Percentiles rank a stretch among this genome's conserved stretches.
phyloP scores from a whole-genome alignment of 2,888 invertebrate genomes.

The Melanophora roralis region DNA sequence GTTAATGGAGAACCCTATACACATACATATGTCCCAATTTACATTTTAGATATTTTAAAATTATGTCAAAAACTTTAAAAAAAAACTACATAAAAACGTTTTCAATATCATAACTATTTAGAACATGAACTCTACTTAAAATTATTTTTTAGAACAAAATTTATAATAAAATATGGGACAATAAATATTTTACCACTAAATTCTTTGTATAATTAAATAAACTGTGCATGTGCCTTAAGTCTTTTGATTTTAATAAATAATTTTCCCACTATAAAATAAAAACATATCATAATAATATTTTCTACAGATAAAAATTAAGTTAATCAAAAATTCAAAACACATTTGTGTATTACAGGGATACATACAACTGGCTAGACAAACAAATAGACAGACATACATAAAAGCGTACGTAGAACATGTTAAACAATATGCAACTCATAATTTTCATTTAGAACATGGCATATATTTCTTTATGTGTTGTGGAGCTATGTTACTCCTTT shows the following conservation, averaged over 20 bases:
- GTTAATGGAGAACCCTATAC: no score
- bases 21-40: no score
- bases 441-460: conserved; percentile 58
- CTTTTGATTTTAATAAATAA: conserved; percentile 16
- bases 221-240: not conserved
- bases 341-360: not conserved
- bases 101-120: no score
- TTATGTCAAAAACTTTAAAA: no score
- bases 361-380: not conserved
- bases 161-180: no score
- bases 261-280: conserved; percentile 26
- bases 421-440: conserved; percentile 53
- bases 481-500: not conserved
- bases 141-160: no score
- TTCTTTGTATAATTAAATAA: no score
- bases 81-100: no score
- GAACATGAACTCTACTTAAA: no score
- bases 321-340: conserved; percentile 59
- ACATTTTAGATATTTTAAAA: no score
- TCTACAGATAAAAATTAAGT: not conserved
- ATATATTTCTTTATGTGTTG: conserved; percentile 34
- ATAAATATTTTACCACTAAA: no score
- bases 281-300: not conserved
- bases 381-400: not conserved
- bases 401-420: conserved; percentile 24